phyloP scores from a whole-genome alignment of 2,888 invertebrate genomes.

The Chirona hameri region DNA sequence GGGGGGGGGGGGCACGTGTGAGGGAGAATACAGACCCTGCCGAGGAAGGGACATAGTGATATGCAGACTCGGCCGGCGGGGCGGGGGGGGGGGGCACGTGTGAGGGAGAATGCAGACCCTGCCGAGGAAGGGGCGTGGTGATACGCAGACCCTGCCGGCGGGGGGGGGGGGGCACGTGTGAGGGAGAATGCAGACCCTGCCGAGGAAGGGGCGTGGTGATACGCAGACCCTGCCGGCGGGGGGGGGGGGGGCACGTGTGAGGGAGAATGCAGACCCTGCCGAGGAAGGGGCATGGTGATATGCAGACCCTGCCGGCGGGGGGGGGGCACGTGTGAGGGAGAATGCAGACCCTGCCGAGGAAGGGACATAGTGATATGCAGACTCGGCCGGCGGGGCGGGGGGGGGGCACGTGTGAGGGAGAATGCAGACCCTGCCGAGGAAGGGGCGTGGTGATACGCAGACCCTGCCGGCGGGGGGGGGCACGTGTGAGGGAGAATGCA shows the following conservation, averaged over 20 bases:
- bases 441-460: conserved; percentile 54
- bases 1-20: too few species aligned
- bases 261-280: conserved; percentile 30
- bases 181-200: conserved; percentile 28
- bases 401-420: too few species aligned
- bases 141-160: conserved; percentile 49
- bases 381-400: conserved; percentile 44
- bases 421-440: conserved; percentile 32
- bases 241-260: too few species aligned
- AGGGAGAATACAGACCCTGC: conserved; percentile 28
- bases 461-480: conserved; percentile 44
- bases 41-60: too few species aligned
- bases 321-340: too few species aligned
- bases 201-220: conserved; percentile 56
- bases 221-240: conserved; percentile 47
- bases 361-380: conserved; percentile 54
- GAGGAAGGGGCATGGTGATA: conserved; percentile 55
- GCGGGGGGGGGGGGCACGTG: too few species aligned
- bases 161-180: too few species aligned
- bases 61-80: conserved; percentile 46
- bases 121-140: conserved; percentile 54
- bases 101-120: conserved; percentile 27
- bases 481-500: conserved; percentile 22
- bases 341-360: conserved; percentile 32
- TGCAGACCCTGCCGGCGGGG: conserved; percentile 46